Percentiles rank a stretch among this genome's conserved stretches.
Conservation (phyloP, 30 jellyfish, hydroid and myxozoan genomes). For the Cassiopea xamachana region DNA sequence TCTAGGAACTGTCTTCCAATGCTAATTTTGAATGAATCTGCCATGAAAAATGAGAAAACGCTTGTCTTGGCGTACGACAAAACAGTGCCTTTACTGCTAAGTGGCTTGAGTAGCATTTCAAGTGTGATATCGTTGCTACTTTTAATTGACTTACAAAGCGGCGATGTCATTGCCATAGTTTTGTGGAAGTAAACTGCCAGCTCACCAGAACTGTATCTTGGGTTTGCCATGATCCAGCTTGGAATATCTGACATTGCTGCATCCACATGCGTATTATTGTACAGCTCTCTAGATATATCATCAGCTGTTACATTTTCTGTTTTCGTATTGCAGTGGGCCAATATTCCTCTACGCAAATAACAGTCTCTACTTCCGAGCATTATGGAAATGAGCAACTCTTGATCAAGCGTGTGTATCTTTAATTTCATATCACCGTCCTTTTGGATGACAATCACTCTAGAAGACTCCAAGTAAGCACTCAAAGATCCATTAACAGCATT, state of each 20-base stretch:
- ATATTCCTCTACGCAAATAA: slow-evolving; percentile 12
- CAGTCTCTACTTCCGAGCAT: slow-evolving; percentile 1
- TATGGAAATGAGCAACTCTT: slow-evolving; percentile 15
- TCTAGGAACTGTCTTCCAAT: slow-evolving; percentile 28
- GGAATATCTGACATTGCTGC: slow-evolving; percentile 21
- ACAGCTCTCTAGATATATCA: neutral
- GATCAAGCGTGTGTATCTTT: slow-evolving; percentile 29
- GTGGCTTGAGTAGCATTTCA: slow-evolving; percentile 60
- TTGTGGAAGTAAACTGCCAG: slow-evolving; percentile 33
- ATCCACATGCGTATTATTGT: neutral
- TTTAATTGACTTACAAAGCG: slow-evolving; percentile 37
- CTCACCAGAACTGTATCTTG: slow-evolving; percentile 29
- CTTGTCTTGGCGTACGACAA: slow-evolving; percentile 48
- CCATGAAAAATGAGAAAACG: slow-evolving; percentile 35
- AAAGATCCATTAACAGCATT: slow-evolving; percentile 13
- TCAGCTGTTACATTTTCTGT: slow-evolving; percentile 14
- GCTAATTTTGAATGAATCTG: slow-evolving; percentile 27
- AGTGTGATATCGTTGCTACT: slow-evolving; percentile 46
- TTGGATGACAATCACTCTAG: slow-evolving; percentile 3
- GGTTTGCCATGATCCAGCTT: neutral
- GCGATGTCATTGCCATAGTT: slow-evolving; percentile 55
- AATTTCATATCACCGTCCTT: neutral
- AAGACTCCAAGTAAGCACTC: slow-evolving; percentile 15
- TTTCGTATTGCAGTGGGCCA: slow-evolving; percentile 22
- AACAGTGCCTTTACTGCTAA: slow-evolving; percentile 27